Evolutionary conservation across 2,113 vertebrate genomes (phyloP).

Genomic region (Tichodroma muraria): DNA sequence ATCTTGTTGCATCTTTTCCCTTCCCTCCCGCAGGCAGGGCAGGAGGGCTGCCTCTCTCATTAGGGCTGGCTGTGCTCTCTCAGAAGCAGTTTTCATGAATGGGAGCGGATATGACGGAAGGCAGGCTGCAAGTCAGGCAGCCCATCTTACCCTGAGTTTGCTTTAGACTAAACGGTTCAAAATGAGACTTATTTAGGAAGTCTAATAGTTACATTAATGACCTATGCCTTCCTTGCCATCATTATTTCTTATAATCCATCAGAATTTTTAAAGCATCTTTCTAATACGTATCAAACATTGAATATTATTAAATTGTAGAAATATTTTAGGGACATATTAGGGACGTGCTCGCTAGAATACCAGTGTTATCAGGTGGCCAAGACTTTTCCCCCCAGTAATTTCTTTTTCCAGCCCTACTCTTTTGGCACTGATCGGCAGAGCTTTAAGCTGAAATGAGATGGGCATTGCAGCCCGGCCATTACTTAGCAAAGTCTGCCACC

Average conservation of each 20-base stretch:
- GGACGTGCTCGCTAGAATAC: constrained; percentile 20
- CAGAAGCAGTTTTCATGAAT: constrained; percentile 25
- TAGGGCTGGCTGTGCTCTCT: background rate
- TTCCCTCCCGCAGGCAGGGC: background rate
- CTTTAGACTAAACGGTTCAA: background rate
- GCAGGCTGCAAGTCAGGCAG: background rate
- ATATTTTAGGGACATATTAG: constrained; percentile 3
- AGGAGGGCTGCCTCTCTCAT: background rate
- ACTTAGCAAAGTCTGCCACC: constrained; percentile 53
- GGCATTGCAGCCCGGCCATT: background rate
- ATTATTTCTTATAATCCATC: background rate
- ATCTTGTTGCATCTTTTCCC: background rate
- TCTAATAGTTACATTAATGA: background rate
- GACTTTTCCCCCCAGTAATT: constrained; percentile 36
- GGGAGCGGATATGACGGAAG: background rate
- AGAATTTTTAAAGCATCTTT: constrained; percentile 17
- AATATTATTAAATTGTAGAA: background rate
- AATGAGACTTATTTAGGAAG: background rate
- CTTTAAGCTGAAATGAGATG: constrained; percentile 24
- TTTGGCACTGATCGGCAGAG: constrained; percentile 29
- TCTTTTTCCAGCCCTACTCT: background rate
- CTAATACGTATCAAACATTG: background rate
- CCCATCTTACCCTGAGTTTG: background rate
- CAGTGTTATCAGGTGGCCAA: constrained; percentile 38
- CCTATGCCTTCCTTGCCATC: background rate